Evolutionary conservation across 2,888 invertebrate species (phyloP).

Genomic region (Diplazon laetatorius): DNA sequence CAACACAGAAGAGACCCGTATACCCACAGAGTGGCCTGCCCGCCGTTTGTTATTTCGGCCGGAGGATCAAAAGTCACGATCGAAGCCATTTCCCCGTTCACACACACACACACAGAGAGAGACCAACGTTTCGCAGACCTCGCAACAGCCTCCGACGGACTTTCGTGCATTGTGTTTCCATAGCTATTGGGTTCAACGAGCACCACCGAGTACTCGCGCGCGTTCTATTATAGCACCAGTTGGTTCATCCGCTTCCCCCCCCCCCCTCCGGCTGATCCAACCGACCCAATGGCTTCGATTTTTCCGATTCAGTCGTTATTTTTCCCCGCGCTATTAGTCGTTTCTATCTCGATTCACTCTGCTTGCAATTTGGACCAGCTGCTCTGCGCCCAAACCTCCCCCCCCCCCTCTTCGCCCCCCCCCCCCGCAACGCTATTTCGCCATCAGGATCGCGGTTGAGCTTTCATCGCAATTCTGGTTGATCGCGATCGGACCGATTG

Average conservation of each 20-base stretch:
- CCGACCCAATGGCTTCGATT: slow-evolving; percentile 22
- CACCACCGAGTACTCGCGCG: slow-evolving; percentile 33
- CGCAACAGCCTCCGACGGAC: too few relatives aligned
- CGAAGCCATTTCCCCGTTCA: slow-evolving; percentile 22
- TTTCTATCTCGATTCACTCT: slow-evolving; percentile 52
- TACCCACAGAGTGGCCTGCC: neutral
- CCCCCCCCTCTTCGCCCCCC: neutral
- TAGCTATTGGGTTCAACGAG: neutral
- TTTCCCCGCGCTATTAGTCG: slow-evolving; percentile 31
- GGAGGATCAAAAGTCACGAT: slow-evolving; percentile 41
- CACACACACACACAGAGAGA: too few relatives aligned
- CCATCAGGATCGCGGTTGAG: too few relatives aligned
- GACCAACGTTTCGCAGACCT: too few relatives aligned
- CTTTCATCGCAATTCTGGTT: slow-evolving; percentile 13
- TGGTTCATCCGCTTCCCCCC: slow-evolving; percentile 14
- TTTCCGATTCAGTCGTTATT: slow-evolving; percentile 47
- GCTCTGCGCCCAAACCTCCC: slow-evolving; percentile 5
- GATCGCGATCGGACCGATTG: slow-evolving; percentile 23
- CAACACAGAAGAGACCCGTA: too few relatives aligned
- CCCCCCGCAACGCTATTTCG: neutral
- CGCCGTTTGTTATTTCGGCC: slow-evolving; percentile 5
- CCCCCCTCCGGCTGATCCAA: too few relatives aligned
- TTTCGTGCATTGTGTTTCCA: slow-evolving; percentile 16
- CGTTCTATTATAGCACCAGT: slow-evolving; percentile 52
- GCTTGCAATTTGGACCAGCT: slow-evolving; percentile 47